A percentile compares a stretch with the other conserved stretches of the same genome.
Evolutionary conservation across 1,140 invertebrate species (phyloP).

Genomic region (Ladona fulva): DNA sequence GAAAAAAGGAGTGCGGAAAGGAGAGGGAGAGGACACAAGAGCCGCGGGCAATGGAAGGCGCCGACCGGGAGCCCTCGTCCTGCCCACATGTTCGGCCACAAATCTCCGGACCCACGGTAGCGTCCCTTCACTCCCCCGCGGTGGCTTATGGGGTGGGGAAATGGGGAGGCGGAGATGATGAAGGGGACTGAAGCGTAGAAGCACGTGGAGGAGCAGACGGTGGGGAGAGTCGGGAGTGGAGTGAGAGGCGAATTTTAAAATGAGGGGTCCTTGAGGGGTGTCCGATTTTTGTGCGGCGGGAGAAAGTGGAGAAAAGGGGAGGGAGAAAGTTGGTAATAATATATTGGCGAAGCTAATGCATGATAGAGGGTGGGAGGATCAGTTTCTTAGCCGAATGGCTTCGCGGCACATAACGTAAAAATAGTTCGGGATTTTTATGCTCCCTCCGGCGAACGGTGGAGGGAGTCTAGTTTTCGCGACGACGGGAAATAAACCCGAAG

Average conservation of each 20-base stretch:
- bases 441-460: no score
- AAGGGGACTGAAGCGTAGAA: neutral
- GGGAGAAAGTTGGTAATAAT: neutral
- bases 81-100: conserved; percentile 4
- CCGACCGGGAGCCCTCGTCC: neutral
- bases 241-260: neutral
- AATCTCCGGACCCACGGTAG: neutral
- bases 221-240: neutral
- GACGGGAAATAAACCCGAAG: no score
- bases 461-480: no score
- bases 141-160: neutral
- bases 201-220: neutral
- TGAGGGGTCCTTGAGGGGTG: neutral
- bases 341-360: neutral
- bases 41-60: neutral
- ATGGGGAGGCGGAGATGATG: neutral
- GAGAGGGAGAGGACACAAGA: neutral
- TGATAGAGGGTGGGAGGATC: neutral
- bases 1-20: neutral
- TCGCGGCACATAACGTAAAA: no score
- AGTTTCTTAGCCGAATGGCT: neutral
- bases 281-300: neutral
- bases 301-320: neutral
- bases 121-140: neutral
- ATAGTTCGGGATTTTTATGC: no score